These are phyloP conservation scores for Lithophane socia DNA, from an alignment of 2,888 invertebrate genomes.

Conservation along the genomic window DNA sequence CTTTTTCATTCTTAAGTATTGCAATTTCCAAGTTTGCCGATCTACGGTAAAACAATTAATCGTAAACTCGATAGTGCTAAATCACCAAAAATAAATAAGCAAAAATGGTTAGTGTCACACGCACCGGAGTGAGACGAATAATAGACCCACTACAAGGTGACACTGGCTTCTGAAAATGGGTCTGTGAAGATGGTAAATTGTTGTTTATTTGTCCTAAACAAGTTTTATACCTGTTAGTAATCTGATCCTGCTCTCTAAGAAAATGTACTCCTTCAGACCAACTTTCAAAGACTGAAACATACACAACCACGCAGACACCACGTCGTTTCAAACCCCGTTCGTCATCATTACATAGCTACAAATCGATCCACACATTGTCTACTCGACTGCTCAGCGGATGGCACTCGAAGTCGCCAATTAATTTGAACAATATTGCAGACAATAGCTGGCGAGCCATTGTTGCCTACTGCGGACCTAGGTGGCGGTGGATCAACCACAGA, in stretches of 20 bases:
- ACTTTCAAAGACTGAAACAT: background rate
- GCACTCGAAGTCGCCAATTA: constrained; percentile 55
- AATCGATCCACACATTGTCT: constrained; percentile 7
- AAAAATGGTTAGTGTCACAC: too few relatives aligned
- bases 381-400: constrained; percentile 19
- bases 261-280: too few relatives aligned
- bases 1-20: too few relatives aligned
- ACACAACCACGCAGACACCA: background rate
- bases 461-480: constrained; percentile 7
- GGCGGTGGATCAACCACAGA: background rate
- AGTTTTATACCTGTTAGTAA: background rate
- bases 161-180: too few relatives aligned
- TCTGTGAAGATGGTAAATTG: too few relatives aligned
- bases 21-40: too few relatives aligned
- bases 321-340: too few relatives aligned
- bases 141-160: too few relatives aligned
- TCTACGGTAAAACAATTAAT: too few relatives aligned
- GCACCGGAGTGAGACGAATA: too few relatives aligned
- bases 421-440: constrained; percentile 56
- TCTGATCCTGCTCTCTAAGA: background rate
- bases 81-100: too few relatives aligned
- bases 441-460: constrained; percentile 41
- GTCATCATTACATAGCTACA: constrained; percentile 3
- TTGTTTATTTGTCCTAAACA: background rate
- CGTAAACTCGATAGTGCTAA: too few relatives aligned